Conservation (phyloP, 2,797 vertebrate species). For the Enteromius radiatus region DNA sequence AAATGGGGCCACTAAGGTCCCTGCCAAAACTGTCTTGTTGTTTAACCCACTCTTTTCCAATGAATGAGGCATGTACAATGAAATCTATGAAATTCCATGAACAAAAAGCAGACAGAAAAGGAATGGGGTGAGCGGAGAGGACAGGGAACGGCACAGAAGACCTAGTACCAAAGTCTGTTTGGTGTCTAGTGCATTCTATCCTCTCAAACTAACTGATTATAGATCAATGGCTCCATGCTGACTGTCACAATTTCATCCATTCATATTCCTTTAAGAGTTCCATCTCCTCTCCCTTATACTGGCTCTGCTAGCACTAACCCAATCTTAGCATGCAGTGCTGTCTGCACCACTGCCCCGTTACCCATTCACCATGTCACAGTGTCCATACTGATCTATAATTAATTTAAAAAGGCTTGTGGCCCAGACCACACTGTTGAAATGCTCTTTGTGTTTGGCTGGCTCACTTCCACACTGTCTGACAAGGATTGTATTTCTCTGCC, state of each 20-base stretch:
- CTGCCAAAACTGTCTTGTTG: conserved; percentile 1
- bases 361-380: conserved; percentile 70
- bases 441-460: conserved; percentile 66
- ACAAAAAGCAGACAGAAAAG: conserved; percentile 10
- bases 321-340: conserved; percentile 66
- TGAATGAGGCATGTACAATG: not conserved
- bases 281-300: not conserved
- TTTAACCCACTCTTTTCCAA: conserved; percentile 7
- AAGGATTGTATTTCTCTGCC: conserved; percentile 71
- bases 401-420: conserved; percentile 76
- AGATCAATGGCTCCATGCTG: not conserved
- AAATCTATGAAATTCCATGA: not conserved
- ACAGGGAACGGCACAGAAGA: conserved; percentile 63
- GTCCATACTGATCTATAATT: conserved; percentile 74
- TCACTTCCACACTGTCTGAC: conserved; percentile 70
- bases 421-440: conserved; percentile 71
- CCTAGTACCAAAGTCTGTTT: not conserved
- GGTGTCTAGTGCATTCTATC: not conserved
- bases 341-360: conserved; percentile 52
- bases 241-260: not conserved
- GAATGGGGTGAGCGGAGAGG: conserved; percentile 59
- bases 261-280: not conserved
- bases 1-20: not conserved
- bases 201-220: not conserved
- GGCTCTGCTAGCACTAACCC: conserved; percentile 58